Conservation (phyloP, 2,797 vertebrate genomes). For the Sebastes alutus region DNA sequence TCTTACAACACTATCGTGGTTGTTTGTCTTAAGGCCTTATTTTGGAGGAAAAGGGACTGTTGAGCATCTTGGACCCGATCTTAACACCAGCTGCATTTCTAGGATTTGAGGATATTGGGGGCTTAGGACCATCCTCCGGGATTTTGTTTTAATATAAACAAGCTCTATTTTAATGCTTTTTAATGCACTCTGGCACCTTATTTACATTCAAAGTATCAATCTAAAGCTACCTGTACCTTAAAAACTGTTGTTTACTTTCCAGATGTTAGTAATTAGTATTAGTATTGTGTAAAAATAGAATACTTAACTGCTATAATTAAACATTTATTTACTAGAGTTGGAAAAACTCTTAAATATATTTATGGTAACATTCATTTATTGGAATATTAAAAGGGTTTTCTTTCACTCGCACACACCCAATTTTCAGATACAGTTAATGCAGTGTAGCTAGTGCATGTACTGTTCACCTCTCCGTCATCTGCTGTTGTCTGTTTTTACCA, state of each 20-base stretch:
- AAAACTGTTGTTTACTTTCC: too few species aligned
- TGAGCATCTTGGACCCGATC: background rate
- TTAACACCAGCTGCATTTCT: background rate
- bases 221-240: too few species aligned
- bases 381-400: background rate
- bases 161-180: too few species aligned
- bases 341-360: too few species aligned
- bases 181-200: too few species aligned
- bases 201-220: too few species aligned
- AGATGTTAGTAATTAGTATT: background rate
- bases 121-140: too few species aligned
- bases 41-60: background rate
- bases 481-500: background rate
- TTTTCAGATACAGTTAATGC: background rate
- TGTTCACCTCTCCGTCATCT: background rate
- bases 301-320: background rate
- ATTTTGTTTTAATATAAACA: background rate
- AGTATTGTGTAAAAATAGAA: background rate
- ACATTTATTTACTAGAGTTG: too few species aligned
- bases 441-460: background rate
- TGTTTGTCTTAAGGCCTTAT: background rate
- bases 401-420: background rate
- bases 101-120: background rate
- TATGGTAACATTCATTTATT: too few species aligned
- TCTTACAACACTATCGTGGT: background rate